Conservation (phyloP, 1,140 invertebrate genomes). For the Anastrepha obliqua region DNA sequence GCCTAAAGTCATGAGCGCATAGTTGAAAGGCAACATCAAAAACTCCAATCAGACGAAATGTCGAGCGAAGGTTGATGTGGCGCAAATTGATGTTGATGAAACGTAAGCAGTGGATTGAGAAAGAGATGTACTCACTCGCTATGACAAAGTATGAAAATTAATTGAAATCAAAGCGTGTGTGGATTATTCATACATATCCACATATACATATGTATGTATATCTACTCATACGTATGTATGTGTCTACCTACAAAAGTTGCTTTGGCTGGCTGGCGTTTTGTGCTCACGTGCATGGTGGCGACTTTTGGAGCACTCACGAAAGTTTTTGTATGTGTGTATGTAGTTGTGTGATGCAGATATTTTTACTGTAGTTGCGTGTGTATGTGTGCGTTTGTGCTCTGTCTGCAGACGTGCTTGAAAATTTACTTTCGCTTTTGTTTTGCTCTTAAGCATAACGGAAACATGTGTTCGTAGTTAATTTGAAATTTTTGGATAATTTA, state of each 20-base stretch:
- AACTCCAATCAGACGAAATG: not conserved
- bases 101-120: not conserved
- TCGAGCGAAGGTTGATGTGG: not conserved
- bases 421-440: constrained; percentile 6
- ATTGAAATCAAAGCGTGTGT: constrained; percentile 38
- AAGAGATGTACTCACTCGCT: not conserved
- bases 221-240: too few relatives aligned
- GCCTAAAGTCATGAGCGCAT: not conserved
- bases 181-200: constrained; percentile 2
- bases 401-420: not conserved
- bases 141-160: constrained; percentile 28
- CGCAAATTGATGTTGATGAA: constrained; percentile 3
- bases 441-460: not conserved
- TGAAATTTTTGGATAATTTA: not conserved
- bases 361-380: not conserved
- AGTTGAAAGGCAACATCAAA: constrained; percentile 1
- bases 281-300: too few relatives aligned
- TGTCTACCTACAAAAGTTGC: too few relatives aligned
- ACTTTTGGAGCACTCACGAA: too few relatives aligned
- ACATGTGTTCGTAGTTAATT: constrained; percentile 27
- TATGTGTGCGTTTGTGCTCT: not conserved
- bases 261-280: too few relatives aligned
- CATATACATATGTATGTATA: not conserved
- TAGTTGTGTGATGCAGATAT: too few relatives aligned
- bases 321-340: too few relatives aligned